phyloP scores from a whole-genome alignment of 2,797 vertebrate species.

The Hapalemur alaotrensis region DNA sequence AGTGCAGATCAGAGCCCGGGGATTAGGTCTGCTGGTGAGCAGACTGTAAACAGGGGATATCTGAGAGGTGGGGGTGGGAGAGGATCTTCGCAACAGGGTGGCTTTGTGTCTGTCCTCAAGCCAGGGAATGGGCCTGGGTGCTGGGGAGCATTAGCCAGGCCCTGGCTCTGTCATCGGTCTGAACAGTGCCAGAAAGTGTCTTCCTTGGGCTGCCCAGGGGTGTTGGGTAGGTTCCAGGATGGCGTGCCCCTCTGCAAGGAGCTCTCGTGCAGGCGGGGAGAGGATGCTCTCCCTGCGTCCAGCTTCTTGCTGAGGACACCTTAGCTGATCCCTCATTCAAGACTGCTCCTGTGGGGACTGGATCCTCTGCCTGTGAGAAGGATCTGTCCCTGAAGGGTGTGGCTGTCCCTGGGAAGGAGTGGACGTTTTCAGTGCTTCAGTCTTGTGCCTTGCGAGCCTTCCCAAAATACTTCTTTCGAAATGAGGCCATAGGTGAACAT shows the following conservation, averaged over 20 bases:
- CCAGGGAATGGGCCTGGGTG: background rate
- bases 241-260: background rate
- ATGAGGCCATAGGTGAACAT: background rate
- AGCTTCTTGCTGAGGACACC: background rate
- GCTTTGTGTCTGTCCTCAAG: conserved; percentile 1
- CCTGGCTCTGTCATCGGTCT: background rate
- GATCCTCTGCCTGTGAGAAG: background rate
- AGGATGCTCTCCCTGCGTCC: accelerated
- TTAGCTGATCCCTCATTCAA: too few relatives aligned
- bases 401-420: background rate
- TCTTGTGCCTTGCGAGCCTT: background rate
- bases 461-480: background rate
- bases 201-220: background rate
- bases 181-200: background rate
- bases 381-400: background rate
- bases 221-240: background rate
- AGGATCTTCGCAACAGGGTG: background rate
- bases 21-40: background rate
- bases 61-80: background rate
- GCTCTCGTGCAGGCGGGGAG: background rate
- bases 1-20: background rate
- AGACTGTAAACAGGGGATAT: conserved; percentile 39
- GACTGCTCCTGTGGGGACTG: background rate
- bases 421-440: background rate
- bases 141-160: background rate